Percentiles rank a stretch among this genome's conserved stretches.
Conservation (phyloP, 30 jellyfish, hydroid and myxozoan genomes). For the Aurelia sp. region DNA sequence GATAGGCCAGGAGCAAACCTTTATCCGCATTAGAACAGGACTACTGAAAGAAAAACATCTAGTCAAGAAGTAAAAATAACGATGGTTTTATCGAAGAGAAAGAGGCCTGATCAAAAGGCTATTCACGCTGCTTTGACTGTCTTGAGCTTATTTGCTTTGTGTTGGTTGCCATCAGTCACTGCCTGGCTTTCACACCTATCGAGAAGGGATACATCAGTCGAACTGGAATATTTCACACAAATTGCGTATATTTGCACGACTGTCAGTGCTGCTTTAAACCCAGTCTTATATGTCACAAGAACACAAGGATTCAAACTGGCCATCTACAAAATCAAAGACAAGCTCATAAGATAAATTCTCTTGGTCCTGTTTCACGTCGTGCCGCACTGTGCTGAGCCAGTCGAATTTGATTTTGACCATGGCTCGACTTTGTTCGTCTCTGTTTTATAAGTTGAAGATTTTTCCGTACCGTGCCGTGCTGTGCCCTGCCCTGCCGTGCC, state of each 20-base stretch:
- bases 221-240: conserved; percentile 7
- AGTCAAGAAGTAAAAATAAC: conserved; percentile 10
- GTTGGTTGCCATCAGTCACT: conserved; percentile 20
- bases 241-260: conserved; percentile 5
- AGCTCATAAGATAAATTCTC: background rate
- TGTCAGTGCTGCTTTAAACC: conserved; percentile 12
- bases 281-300: conserved; percentile 8
- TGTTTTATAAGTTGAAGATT: too few species aligned
- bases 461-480: too few species aligned
- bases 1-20: background rate
- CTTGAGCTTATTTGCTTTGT: background rate
- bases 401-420: too few species aligned
- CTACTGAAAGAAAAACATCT: background rate
- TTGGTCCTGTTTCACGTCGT: too few species aligned
- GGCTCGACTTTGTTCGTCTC: too few species aligned
- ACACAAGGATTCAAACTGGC: conserved; percentile 29
- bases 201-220: background rate
- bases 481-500: too few species aligned
- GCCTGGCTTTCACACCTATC: background rate
- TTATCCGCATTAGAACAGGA: background rate
- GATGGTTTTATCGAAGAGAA: conserved; percentile 4
- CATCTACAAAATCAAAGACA: background rate
- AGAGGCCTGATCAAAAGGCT: conserved; percentile 4
- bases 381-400: too few species aligned
- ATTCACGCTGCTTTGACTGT: conserved; percentile 1